phyloP scores from a whole-genome alignment of 2,113 vertebrate species.

The Nymphicus hollandicus region DNA sequence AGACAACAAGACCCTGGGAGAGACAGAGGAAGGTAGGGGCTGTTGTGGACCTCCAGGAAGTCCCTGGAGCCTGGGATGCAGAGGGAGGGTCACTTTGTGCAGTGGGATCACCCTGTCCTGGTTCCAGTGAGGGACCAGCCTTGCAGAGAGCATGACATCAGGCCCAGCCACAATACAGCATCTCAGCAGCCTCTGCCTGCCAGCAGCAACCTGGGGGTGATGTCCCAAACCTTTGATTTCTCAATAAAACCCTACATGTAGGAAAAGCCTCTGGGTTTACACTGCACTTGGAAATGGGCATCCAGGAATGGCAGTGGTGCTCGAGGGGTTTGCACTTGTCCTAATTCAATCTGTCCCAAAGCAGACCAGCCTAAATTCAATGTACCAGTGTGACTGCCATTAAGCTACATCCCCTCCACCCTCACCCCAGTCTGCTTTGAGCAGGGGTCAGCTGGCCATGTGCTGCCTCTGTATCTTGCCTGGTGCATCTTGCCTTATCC shows the following conservation, averaged over 20 bases:
- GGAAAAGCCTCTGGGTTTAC: not conserved
- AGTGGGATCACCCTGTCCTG: not conserved
- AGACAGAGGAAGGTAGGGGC: not conserved
- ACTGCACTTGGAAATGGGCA: not conserved
- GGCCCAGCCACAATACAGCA: fast-evolving
- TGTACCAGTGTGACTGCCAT: not conserved
- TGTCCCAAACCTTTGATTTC: not conserved
- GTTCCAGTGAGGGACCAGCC: not conserved
- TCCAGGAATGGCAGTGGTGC: fast-evolving
- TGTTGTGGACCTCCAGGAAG: not conserved
- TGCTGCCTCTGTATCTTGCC: not conserved
- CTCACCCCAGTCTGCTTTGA: not conserved
- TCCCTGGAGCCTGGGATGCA: not conserved
- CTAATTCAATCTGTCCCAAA: not conserved
- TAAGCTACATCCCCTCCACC: not conserved
- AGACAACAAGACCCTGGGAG: not conserved
- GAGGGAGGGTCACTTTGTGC: not conserved
- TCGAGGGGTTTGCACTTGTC: not conserved
- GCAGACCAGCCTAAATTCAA: not conserved
- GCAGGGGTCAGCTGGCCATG: not conserved
- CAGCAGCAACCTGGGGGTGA: fast-evolving
- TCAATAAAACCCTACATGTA: not conserved
- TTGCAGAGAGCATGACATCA: not conserved
- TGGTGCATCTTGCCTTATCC: not conserved
- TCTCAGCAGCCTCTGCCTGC: not conserved